Base-by-base conservation (phyloP, 2,888 invertebrate genomes). In the Synanthedon formicaeformis region DNA sequence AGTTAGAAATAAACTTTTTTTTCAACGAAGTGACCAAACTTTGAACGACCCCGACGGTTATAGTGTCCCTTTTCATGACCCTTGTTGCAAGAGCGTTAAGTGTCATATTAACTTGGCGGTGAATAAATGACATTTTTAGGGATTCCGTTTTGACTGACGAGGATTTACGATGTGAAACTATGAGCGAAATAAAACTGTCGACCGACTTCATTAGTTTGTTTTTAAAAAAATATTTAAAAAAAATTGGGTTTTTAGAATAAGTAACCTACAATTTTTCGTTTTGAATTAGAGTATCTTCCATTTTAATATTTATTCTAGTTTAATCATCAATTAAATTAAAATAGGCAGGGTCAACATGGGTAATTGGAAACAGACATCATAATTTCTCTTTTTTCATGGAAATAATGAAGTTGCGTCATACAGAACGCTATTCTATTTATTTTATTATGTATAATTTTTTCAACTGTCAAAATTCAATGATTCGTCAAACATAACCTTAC, bases 81-180 rank as follows among this genome's bases (percentile, higher is more conserved):
- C 56, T 53, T 75, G 67, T 53, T 1, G 0, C 0, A 0, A 2
- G 0, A 0, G 0, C 0, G 0, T 8, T 71, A 75, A 60, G 55
- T 61, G 52, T 55, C 27, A 52, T 50, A 34, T 34, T 34, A 3
- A 57, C 64, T 71, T 10, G 55, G 34, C 56, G 53, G 6, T 3
- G 14, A 4, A 3, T 18, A 2, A 4, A 48, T 51, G 51, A 41
- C 53, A 58, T 40, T 58, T 57, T 56, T 53, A 67, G 68, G 68
- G 71, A 70, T 66, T 60, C 56, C 80, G 84, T 85, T 85, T 79
- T 85, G 86, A 85, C 86, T 83, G 84, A 75, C 75, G 78, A 75
- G 74, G 71, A 86, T 86, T 85, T 86, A 86, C 81, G 84, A 84
- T 75, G 83, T 81, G 83, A 85, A 83, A 78, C 77, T 73, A 69